phyloP scores from a whole-genome alignment of 2,113 vertebrate species.

The Gasterosteus aculeatus region DNA sequence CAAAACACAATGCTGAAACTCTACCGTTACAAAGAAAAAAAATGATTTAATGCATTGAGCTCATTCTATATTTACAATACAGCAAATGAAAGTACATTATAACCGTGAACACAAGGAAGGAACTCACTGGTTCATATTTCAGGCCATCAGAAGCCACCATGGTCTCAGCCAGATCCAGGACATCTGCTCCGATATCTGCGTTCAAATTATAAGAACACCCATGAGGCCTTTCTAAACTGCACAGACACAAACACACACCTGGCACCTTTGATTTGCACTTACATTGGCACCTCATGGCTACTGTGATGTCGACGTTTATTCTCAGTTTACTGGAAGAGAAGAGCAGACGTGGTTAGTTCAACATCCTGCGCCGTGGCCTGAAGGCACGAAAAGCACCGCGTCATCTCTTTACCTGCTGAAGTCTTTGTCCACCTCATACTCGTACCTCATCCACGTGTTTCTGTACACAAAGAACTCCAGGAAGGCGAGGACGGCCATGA shows the following conservation, averaged over 20 bases:
- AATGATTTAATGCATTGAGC: not conserved
- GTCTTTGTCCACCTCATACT: slow-evolving; percentile 98
- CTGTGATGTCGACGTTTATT: slow-evolving; percentile 97
- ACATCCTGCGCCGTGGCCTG: too few species aligned
- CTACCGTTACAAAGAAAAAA: not conserved
- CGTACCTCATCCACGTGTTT: slow-evolving; percentile 98
- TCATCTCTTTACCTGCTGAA: slow-evolving; percentile 86
- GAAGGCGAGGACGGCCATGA: slow-evolving; percentile 91
- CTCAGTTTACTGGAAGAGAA: slow-evolving; percentile 89
- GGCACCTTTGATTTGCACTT: slow-evolving; percentile 76
- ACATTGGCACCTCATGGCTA: slow-evolving; percentile 99
- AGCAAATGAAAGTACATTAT: slow-evolving; percentile 2
- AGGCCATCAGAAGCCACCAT: slow-evolving; percentile 96
- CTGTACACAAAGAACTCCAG: slow-evolving; percentile 97
- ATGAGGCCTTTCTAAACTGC: not conserved
- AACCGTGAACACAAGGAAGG: not conserved
- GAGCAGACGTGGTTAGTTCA: slow-evolving; percentile 16
- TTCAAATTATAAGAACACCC: not conserved
- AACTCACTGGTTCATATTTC: slow-evolving; percentile 91
- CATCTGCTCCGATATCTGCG: slow-evolving; percentile 95
- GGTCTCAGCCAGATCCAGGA: slow-evolving; percentile 95
- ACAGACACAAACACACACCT: not conserved
- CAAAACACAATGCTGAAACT: not conserved
- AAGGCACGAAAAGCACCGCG: not conserved
- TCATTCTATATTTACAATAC: not conserved